Conservation (phyloP, 2,113 vertebrate genomes). For the Tachysurus vachellii region DNA sequence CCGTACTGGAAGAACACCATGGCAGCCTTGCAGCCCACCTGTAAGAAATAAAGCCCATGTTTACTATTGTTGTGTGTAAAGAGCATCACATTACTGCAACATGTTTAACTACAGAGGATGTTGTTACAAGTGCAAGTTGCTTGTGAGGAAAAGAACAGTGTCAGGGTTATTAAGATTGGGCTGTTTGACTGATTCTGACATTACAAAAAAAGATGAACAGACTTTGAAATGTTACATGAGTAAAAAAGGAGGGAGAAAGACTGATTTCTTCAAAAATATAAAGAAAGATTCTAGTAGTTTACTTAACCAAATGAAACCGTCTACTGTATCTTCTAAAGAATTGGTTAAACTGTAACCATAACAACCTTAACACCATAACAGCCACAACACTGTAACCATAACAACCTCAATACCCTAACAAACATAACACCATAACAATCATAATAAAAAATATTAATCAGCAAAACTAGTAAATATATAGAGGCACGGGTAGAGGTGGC, state of each 20-base stretch:
- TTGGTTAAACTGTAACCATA: too few relatives aligned
- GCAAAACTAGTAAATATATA: too few relatives aligned
- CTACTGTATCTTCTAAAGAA: not conserved
- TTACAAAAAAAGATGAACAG: not conserved
- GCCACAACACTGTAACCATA: too few relatives aligned
- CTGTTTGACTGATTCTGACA: not conserved
- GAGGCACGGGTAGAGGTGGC: too few relatives aligned
- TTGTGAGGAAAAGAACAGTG: not conserved
- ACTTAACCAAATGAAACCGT: too few relatives aligned
- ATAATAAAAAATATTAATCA: not conserved
- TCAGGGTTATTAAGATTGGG: not conserved
- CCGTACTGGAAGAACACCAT: constrained; percentile 96
- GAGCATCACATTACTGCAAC: constrained; percentile 4
- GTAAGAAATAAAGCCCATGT: constrained; percentile 37
- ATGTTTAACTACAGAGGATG: constrained; percentile 28
- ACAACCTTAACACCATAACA: too few relatives aligned
- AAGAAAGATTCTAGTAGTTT: not conserved
- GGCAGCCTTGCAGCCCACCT: constrained; percentile 87
- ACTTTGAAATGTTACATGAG: not conserved
- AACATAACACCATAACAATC: too few relatives aligned
- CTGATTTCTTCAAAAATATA: not conserved
- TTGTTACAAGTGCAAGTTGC: constrained; percentile 1
- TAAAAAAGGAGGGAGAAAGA: not conserved
- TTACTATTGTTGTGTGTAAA: constrained; percentile 30
- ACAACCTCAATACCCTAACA: too few relatives aligned